phyloP scores from a whole-genome alignment of 1,140 invertebrate species.

The Pseudomyrmex concolor region DNA sequence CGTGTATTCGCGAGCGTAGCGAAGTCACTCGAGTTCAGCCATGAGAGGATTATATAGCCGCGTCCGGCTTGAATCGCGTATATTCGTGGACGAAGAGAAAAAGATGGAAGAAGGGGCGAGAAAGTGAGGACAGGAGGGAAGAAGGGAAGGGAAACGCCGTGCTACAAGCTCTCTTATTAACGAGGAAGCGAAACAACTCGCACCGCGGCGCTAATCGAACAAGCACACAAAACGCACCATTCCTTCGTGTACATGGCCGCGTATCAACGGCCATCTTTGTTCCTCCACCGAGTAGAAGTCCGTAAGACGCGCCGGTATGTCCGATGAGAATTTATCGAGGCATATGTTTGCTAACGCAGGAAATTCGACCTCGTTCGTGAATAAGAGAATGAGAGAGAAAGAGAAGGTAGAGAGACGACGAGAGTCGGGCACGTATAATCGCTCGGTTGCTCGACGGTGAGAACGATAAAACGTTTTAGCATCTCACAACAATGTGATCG shows the following conservation, averaged over 20 bases:
- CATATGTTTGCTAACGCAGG: slow-evolving; percentile 42
- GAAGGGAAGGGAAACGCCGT: slow-evolving; percentile 40
- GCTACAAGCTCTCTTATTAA: slow-evolving; percentile 82
- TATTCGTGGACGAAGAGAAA: slow-evolving; percentile 18
- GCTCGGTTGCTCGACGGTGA: neutral
- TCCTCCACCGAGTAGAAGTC: slow-evolving; percentile 46
- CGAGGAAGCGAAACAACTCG: slow-evolving; percentile 85
- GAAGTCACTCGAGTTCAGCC: slow-evolving; percentile 53
- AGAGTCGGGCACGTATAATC: slow-evolving; percentile 16
- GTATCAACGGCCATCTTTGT: slow-evolving; percentile 79
- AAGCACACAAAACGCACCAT: slow-evolving; percentile 72
- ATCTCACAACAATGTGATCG: neutral
- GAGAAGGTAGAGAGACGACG: neutral
- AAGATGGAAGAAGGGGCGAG: neutral
- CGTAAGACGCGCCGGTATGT: slow-evolving; percentile 42
- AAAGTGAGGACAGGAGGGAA: slow-evolving; percentile 37
- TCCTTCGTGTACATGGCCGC: slow-evolving; percentile 48
- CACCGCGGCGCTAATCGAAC: slow-evolving; percentile 83
- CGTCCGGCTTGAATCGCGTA: slow-evolving; percentile 63
- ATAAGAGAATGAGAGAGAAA: slow-evolving; percentile 6
- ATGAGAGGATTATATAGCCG: slow-evolving; percentile 66
- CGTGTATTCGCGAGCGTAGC: neutral
- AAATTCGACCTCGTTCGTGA: slow-evolving; percentile 52
- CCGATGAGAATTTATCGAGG: slow-evolving; percentile 71
- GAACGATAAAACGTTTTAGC: neutral